phyloP scores from a whole-genome alignment of 2,888 invertebrate genomes.

The Corythucha ciliata region DNA sequence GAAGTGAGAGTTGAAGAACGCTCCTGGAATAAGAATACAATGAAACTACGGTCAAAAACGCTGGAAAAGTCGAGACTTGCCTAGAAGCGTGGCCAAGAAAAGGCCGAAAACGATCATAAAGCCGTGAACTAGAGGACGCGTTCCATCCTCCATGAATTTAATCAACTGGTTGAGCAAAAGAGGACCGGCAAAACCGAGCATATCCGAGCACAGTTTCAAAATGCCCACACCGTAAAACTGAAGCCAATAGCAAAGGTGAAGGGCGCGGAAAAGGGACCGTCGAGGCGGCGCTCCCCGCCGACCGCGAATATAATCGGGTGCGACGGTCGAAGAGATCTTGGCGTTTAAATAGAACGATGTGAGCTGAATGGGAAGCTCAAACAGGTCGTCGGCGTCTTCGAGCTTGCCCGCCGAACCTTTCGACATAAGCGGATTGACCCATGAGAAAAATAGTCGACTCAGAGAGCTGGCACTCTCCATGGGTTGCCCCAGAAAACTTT shows the following conservation, averaged over 20 bases:
- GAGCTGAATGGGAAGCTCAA: constrained; percentile 63
- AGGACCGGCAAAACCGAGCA: constrained; percentile 79
- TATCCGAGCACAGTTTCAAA: constrained; percentile 72
- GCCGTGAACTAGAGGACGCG: constrained; percentile 54
- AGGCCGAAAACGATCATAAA: constrained; percentile 59
- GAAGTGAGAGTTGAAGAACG: constrained; percentile 79
- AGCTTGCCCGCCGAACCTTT: constrained; percentile 66
- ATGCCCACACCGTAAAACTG: constrained; percentile 79
- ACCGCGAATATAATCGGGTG: background rate
- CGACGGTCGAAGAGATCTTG: constrained; percentile 45
- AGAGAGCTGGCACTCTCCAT: constrained; percentile 63
- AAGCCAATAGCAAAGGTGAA: constrained; percentile 55
- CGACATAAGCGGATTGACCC: constrained; percentile 76
- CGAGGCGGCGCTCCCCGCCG: constrained; percentile 16
- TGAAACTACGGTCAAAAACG: constrained; percentile 7
- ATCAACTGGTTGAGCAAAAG: constrained; percentile 75
- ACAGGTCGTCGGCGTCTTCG: constrained; percentile 67
- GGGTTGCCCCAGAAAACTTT: constrained; percentile 66
- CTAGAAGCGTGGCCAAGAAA: constrained; percentile 55
- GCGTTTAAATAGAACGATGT: constrained; percentile 53
- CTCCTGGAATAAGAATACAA: constrained; percentile 45
- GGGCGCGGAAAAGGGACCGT: constrained; percentile 53
- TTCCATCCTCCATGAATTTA: constrained; percentile 62
- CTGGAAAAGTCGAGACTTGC: constrained; percentile 43
- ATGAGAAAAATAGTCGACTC: constrained; percentile 71